These are phyloP conservation scores for Pseudochaenichthys georgianus DNA, from an alignment of 2,797 vertebrate species.

Conservation along the genomic window DNA sequence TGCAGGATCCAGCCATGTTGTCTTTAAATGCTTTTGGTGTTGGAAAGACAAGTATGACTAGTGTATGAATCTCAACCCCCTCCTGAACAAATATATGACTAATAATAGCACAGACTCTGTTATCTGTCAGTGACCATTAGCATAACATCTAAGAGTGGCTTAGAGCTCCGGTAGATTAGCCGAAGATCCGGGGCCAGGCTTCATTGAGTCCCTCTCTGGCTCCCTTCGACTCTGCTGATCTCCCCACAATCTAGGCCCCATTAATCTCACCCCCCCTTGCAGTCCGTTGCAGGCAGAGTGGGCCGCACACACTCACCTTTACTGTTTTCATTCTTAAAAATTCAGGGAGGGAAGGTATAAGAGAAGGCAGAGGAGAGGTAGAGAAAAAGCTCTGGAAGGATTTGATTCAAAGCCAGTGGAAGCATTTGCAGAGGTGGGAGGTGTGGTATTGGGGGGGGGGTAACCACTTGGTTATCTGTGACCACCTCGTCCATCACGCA, in stretches of 20 bases:
- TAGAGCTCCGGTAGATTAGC: constrained; percentile 58
- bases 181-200: constrained; percentile 48
- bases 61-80: no score
- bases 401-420: constrained; percentile 48
- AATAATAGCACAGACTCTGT: constrained; percentile 9
- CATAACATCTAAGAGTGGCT: constrained; percentile 24
- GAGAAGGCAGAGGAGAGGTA: constrained; percentile 18
- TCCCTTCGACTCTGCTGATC: constrained; percentile 54
- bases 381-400: constrained; percentile 31
- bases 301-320: constrained; percentile 38
- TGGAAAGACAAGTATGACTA: background rate
- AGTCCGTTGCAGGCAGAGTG: constrained; percentile 28
- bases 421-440: constrained; percentile 40
- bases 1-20: background rate
- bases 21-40: background rate
- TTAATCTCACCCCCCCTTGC: constrained; percentile 61
- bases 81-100: background rate
- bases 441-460: background rate
- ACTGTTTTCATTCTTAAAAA: constrained; percentile 40
- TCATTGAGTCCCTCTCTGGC: constrained; percentile 46
- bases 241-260: constrained; percentile 46
- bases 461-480: constrained; percentile 36
- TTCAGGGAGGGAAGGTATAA: constrained; percentile 21
- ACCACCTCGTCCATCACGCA: constrained; percentile 61
- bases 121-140: constrained; percentile 12